phyloP scores from a whole-genome alignment of 2,113 vertebrate species.

The Notarius lentiginosus region DNA sequence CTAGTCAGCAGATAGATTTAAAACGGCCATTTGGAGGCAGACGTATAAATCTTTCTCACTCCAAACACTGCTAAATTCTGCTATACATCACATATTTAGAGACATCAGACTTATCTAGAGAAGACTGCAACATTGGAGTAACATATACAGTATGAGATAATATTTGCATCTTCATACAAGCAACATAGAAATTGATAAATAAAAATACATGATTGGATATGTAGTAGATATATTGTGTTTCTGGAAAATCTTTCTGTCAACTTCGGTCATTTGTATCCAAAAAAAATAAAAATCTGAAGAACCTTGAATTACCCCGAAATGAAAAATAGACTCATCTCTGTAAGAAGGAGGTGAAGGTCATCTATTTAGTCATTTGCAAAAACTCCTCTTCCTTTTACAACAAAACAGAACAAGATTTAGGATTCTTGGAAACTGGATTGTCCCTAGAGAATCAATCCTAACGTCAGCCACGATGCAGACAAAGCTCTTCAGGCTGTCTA shows the following conservation, averaged over 20 bases:
- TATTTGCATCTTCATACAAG: not conserved
- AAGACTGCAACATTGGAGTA: not conserved
- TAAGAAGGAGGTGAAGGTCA: not conserved
- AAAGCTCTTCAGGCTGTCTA: conserved; percentile 21
- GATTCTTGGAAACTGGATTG: conserved; percentile 18
- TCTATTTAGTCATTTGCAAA: conserved; percentile 10
- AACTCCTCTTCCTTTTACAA: conserved; percentile 23
- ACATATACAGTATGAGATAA: not conserved
- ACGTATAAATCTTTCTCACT: not conserved
- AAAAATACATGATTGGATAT: not conserved
- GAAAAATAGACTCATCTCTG: conserved; percentile 28
- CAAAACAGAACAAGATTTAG: conserved; percentile 35
- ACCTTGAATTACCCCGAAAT: conserved; percentile 39
- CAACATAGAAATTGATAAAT: not conserved
- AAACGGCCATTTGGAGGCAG: not conserved
- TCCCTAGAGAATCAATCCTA: not conserved
- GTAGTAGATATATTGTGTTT: not conserved
- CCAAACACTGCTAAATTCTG: not conserved
- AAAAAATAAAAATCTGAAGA: conserved; percentile 32
- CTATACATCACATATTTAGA: not conserved
- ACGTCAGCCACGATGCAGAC: not conserved
- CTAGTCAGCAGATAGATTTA: not conserved
- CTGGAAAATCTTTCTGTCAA: not conserved
- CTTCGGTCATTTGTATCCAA: conserved; percentile 20
- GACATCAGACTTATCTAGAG: not conserved